phyloP scores from a whole-genome alignment of 1,140 invertebrate genomes.

The Heliconius nattereri region DNA sequence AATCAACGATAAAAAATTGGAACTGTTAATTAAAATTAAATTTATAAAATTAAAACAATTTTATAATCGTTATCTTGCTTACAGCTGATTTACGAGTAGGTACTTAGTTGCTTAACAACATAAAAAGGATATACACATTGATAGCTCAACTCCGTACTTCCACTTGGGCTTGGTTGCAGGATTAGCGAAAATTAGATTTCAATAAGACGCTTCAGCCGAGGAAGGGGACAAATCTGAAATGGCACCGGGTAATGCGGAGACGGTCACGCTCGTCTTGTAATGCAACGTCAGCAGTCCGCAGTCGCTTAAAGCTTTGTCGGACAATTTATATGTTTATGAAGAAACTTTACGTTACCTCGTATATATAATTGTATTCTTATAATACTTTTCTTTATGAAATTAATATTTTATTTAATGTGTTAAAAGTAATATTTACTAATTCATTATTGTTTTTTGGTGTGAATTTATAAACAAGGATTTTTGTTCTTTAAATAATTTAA shows the following conservation, averaged over 20 bases:
- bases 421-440: too few species aligned
- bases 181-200: conserved; percentile 81
- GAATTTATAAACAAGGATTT: too few species aligned
- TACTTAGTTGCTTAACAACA: not conserved
- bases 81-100: not conserved
- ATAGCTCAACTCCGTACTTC: conserved; percentile 51
- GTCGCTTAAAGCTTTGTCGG: conserved; percentile 30
- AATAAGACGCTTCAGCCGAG: conserved; percentile 75
- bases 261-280: conserved; percentile 67
- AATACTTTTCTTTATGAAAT: too few species aligned
- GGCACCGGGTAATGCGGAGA: conserved; percentile 62
- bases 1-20: not conserved
- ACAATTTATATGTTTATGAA: conserved; percentile 36
- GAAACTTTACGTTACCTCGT: not conserved
- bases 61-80: not conserved
- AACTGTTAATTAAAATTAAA: not conserved
- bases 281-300: conserved; percentile 59
- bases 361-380: conserved; percentile 47
- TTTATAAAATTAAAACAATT: too few species aligned
- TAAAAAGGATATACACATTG: conserved; percentile 57
- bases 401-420: too few species aligned
- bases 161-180: conserved; percentile 56
- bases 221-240: conserved; percentile 65
- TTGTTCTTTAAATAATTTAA: too few species aligned
- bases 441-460: too few species aligned